A percentile compares a stretch with the other conserved stretches of the same genome.
Evolutionary conservation across 2,797 vertebrate species (phyloP).

Genomic region (Odontamblyopus rebecca): DNA sequence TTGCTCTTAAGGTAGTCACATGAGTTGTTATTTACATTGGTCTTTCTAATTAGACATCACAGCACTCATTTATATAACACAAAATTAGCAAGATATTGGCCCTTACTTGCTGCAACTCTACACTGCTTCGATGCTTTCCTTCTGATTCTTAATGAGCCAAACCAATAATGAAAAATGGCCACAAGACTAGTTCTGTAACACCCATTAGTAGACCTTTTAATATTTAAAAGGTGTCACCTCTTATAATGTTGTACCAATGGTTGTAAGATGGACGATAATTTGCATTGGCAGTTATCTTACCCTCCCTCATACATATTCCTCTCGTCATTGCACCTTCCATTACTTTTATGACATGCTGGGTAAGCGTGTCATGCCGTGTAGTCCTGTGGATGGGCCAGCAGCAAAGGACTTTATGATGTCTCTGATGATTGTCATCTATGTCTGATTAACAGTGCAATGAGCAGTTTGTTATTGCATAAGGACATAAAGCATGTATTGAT

Average conservation of each 20-base stretch:
- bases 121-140: not conserved
- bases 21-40: not conserved
- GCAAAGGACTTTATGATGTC: not conserved
- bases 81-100: not conserved
- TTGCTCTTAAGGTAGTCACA: slow-evolving; percentile 81
- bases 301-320: not conserved
- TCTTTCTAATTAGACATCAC: not conserved
- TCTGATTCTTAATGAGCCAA: not conserved
- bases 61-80: not conserved
- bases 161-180: not conserved
- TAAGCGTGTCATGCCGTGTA: not conserved
- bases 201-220: not conserved
- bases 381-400: not conserved
- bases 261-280: no score
- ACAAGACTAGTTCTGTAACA: not conserved
- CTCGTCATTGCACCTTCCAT: not conserved
- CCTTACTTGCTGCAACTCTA: not conserved
- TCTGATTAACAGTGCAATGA: no score
- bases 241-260: no score
- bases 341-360: not conserved
- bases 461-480: no score
- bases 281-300: not conserved
- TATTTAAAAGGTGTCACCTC: not conserved
- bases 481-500: no score
- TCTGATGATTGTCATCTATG: not conserved